Evolutionary conservation across 2,797 vertebrate species (phyloP), one percentile per base, ranked within the genome.

Genomic region (Triplophysa bombifrons): DNA sequence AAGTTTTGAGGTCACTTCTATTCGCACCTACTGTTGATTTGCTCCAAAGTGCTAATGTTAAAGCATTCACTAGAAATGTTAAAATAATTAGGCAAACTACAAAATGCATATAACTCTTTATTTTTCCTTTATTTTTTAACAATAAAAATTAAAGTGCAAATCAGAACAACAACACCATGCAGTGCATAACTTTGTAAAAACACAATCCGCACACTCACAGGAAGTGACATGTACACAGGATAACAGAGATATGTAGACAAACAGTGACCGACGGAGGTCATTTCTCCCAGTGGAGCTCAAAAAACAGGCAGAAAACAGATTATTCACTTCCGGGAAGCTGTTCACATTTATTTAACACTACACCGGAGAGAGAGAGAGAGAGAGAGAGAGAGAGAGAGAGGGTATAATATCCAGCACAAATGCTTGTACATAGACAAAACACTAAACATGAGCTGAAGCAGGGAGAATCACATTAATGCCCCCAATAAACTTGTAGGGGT

Each of bases 71-170:
- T 2, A 19, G 25, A 3, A 14, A 25, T 3, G 9, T 30, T 20
- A 17, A 65, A 86, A 76, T 72, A 80, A 87, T 11, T 17, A 67
- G 56, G 82, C n/a, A 60, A 75, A 61, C 51, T 66, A 66, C 58
- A 84, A 84, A 44, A 17, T 81, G 85, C 79, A 72, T 83, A 81
- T 82, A 83, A 46, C 82, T 76, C 20, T 78, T 78, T 78, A 72
- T 64, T 78, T 63, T 65, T 60, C 58, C 20, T 44, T 44, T 64
- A 16, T 34, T 64, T 4, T 86, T 72, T 67, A 88, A 89, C 90
- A 93, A 93, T 92, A 93, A 90, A 94, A 93, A 93, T 89, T 91
- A 91, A 94, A 94, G 93, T 94, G 93, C 93, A 93, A 93, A 93
- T 92, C 86, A 91, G 88, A 93, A 92, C 88, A 90, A 89, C 88